Base-by-base conservation (phyloP, 1,140 invertebrate species). In the Polyergus mexicanus region DNA sequence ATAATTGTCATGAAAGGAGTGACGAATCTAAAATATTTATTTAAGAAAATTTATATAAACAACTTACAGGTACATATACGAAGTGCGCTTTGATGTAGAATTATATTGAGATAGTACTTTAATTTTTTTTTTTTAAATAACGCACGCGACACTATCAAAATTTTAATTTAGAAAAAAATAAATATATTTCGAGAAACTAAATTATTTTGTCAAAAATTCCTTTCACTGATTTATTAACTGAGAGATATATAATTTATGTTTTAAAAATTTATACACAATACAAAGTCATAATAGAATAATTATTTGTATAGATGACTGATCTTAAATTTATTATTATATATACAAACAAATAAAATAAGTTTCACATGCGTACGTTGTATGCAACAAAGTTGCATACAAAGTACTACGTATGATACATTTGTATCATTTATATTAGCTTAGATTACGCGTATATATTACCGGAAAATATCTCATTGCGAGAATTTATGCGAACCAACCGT, bases 401-500 rank as follows among this genome's bases (percentile, higher is more conserved):
- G 13, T 56, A 38, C 22, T 25, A 13, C 32, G 25, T 81, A 10
- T 19, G 25, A 69, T n/a, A 58, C 68, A 28, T 28, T n/a, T 54
- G 47, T 44, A 44, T 83, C 63, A 74, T 83, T 83, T 83, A 72
- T 22, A 60, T 56, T 58, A 72, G 62, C 66, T 47, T 54, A 74
- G 68, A 83, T 83, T 83, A 74, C 65, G 22, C 44, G 28, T 80
- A 80, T 66, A 83, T 69, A 83, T 83, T 56, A 47, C 54, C 54
- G 78, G 68, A 41, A 60, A 74, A 83, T 83, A 83, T 83, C 72
- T 74, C 78, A 74, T 83, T 71, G 78, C 68, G 41, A 47, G 68
- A 83, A 83, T 83, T 83, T 83, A 83, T 83, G 78, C 35, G 78
- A 83, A 60, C 54, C 78, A 71, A 80, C 41, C 68, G 28, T 25